These are phyloP conservation scores for Pristionchus maxplancki DNA, from an alignment of 2,888 invertebrate genomes.

Conservation along the genomic window DNA sequence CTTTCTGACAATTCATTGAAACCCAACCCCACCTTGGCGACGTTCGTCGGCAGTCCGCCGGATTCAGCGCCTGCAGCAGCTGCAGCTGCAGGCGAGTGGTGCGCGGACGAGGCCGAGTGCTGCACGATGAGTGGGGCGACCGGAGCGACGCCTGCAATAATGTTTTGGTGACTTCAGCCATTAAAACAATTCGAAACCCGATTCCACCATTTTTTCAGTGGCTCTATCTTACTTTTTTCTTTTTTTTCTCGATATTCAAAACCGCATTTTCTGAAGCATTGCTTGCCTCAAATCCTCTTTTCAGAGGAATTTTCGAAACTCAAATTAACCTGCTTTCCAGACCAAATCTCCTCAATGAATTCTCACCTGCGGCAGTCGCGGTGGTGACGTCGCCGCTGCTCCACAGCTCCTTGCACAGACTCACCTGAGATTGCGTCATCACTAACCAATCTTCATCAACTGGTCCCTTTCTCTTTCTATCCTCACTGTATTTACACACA, in stretches of 20 bases:
- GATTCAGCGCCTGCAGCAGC: background rate
- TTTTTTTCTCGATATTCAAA: too few species aligned
- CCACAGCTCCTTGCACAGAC: constrained; percentile 11
- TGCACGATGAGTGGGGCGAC: background rate
- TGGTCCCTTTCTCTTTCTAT: background rate
- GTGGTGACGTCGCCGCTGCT: constrained; percentile 1
- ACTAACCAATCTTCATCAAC: background rate
- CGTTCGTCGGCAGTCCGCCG: constrained; percentile 56
- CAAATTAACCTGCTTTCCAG: too few species aligned
- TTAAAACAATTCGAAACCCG: too few species aligned
- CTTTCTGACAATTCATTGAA: background rate
- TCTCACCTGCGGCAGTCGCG: background rate
- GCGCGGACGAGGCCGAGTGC: constrained; percentile 47
- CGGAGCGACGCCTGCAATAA: background rate
- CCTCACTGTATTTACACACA: too few species aligned
- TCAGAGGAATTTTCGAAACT: too few species aligned
- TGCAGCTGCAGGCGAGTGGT: constrained; percentile 52
- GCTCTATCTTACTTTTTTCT: too few species aligned
- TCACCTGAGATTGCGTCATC: background rate
- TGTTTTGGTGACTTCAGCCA: background rate
- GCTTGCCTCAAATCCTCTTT: too few species aligned
- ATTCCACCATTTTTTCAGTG: too few species aligned
- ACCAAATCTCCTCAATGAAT: too few species aligned
- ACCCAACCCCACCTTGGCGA: constrained; percentile 55
- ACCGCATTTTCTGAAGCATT: too few species aligned